Conservation (phyloP, 2,888 invertebrate species). For the Actias luna region DNA sequence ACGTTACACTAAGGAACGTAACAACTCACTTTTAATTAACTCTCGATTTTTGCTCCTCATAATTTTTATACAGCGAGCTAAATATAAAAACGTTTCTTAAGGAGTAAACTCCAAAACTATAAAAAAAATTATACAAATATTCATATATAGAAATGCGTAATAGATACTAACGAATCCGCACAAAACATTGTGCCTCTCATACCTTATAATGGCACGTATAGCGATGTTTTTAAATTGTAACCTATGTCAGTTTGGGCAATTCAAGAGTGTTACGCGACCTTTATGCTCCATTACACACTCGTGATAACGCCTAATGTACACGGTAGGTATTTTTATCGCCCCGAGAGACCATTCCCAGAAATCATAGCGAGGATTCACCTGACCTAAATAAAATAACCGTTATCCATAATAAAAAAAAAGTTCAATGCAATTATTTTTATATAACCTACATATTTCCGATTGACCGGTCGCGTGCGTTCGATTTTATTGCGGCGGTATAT, state of each 20-base stretch:
- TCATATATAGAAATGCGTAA: background rate
- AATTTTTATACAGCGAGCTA: too few species aligned
- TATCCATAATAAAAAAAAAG: slow-evolving; percentile 26
- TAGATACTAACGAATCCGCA: background rate
- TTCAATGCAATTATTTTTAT: slow-evolving; percentile 33
- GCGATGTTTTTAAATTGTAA: slow-evolving; percentile 35
- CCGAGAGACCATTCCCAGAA: slow-evolving; percentile 26
- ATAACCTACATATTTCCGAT: slow-evolving; percentile 21
- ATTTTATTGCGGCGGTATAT: slow-evolving; percentile 19
- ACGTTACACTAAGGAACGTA: too few species aligned
- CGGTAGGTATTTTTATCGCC: slow-evolving; percentile 11
- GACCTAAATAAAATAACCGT: slow-evolving; percentile 24
- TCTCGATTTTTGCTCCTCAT: too few species aligned
- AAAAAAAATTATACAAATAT: too few species aligned
- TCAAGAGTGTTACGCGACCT: slow-evolving; percentile 32
- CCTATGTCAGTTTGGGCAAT: slow-evolving; percentile 28
- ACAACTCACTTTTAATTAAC: too few species aligned
- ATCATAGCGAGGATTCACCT: slow-evolving; percentile 27
- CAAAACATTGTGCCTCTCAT: background rate
- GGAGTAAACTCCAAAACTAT: too few species aligned
- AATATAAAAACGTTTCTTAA: too few species aligned
- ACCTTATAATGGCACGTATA: slow-evolving; percentile 11
- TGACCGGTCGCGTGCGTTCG: slow-evolving; percentile 20
- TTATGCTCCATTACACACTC: slow-evolving; percentile 34
- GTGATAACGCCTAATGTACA: slow-evolving; percentile 35